Evolutionary conservation across 2,797 vertebrate genomes (phyloP), one percentile per base, ranked within the genome.

Genomic region (Peromyscus nudipes): DNA sequence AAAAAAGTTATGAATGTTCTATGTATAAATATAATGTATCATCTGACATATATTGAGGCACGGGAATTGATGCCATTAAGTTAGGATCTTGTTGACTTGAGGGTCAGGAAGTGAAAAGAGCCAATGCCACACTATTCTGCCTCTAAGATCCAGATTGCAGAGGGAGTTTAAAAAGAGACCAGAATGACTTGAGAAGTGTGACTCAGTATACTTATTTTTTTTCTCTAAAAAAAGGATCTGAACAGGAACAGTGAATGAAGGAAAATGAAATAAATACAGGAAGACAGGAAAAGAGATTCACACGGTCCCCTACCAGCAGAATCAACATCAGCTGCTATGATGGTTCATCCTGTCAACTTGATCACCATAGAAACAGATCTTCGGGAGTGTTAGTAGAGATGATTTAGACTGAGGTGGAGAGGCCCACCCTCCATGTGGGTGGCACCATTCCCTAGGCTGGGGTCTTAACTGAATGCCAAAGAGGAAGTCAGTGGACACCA

Each of bases 131-230:
- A 29, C 52, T 9, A 60, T 5, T 92, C 60, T 37, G 34, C 64
- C 83, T 94, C 79, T 55, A 77, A 83, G 62, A 55, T 75, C 87
- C 34, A 86, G 82, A 73, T 69, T 89, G 83, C 49, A 67, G 11
- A 16, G 80, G 84, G 91, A 87, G 85, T 80, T 89, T 69, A 83
- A 93, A 93, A 92, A 82, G 81, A 46, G 85, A 57, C 31, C 31
- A 80, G 69, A 92, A 79, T 83, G 40, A 89, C 49, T 93, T 92
- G 80, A 52, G 80, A 93, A 87, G 40, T 40, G 43, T 88, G 89
- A 73, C 76, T 95, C 52, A 23, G 57, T 89, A 82, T 49, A 83
- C 60, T 57, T 94, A 88, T 46, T 81, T 91, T 65, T 91, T 91
- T 60, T 40, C 79, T 13, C 64, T 85, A 52, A 86, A 86, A 86